Evolutionary conservation across 1,140 invertebrate genomes (phyloP), one percentile per base, ranked within the genome.

Genomic region (Schlechtendalia chinensis): DNA sequence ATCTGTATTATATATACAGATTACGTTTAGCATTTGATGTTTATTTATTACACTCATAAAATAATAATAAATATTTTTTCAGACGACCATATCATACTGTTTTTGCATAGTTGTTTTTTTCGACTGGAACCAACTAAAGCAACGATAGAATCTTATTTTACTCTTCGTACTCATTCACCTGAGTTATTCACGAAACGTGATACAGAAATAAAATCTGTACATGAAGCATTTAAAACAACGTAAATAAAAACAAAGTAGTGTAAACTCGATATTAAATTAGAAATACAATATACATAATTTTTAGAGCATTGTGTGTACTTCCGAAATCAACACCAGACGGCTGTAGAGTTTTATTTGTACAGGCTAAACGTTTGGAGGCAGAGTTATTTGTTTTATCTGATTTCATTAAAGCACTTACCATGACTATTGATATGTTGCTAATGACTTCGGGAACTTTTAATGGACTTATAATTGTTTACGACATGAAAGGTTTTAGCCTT

Each of bases 21-120:
- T 39, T 39, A 29, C 17, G 11, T 32, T 19, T 61, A 0, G 56
- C 24, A 17, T 39, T 61, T 27, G 27, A 32, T 8, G 10, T 22
- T 39, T 39, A 39, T 39, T 39, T 39, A 39, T 39, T 39, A 8
- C 32, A 3, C 32, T 39, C 8, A 39, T 39, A 8, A 39, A 39
- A 39, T 39, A 53, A 54, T 54, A 77, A 59, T 11, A 1, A 80
- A 45, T 22, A 45, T 63, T 19, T 24, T 83, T 81, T 53, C 82
- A 83, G 90, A 91, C 84, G 85, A 88, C 27, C 88, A 90, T 82
- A 72, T 84, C 14, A 81, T 83, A 24, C 24, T 84, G 29, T 83
- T 84, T 61, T 79, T 82, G 10, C 84, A 84, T 77, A 84, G 84
- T 63, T 84, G 84, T 77, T 83, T 83, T 59, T 84, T 82, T 79